Evolutionary conservation across 2,113 vertebrate species (phyloP), one percentile per base, ranked within the genome.

Genomic region (Sturnus vulgaris): DNA sequence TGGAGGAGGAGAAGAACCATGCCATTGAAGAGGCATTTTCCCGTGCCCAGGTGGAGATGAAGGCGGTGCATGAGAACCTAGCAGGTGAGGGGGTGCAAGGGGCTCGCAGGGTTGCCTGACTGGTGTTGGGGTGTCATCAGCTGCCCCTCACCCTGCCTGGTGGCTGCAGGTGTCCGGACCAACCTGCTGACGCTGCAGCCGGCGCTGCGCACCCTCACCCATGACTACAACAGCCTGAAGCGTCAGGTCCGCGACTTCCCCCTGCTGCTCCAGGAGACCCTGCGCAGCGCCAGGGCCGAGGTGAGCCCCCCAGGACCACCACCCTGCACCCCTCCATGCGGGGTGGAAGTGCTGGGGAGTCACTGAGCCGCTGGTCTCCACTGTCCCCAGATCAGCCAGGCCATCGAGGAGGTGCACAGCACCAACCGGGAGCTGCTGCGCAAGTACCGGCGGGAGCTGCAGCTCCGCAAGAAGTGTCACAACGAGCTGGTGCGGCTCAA

Each of bases 381-480:
- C 20, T 3, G 13, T 88, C 42, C 31, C 15, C 5, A 99, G 99
- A 99, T 99, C 28, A 98, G 98, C 82, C 98, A 99, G 95, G 99
- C 98, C 97, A 99, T 99, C 10, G 98, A 98, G 53, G 98, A 99
- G 72, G 99, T 99, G 63, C 98, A 98, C 97, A 97, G 61, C 94
- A 98, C 98, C 82, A 99, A 99, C 97, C 98, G 98, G 96, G 99
- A 99, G 95, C 98, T 99, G 61, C 98, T 99, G 95, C 97, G 98
- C 42, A 99, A 99, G 95, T 99, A 99, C 97, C 99, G 99, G 75
- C 94, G 98, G 44, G 99, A 99, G 96, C 98, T 99, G 98, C 99
- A 99, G 96, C 98, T 99, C 93, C 98, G 99, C 91, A 99, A 99
- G 97, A 99, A 99, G 75, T 99, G 99, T 82, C 99, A 99, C 98